Evolutionary conservation across 2,888 invertebrate genomes (phyloP).

Genomic region (Tupiocoris notatus): DNA sequence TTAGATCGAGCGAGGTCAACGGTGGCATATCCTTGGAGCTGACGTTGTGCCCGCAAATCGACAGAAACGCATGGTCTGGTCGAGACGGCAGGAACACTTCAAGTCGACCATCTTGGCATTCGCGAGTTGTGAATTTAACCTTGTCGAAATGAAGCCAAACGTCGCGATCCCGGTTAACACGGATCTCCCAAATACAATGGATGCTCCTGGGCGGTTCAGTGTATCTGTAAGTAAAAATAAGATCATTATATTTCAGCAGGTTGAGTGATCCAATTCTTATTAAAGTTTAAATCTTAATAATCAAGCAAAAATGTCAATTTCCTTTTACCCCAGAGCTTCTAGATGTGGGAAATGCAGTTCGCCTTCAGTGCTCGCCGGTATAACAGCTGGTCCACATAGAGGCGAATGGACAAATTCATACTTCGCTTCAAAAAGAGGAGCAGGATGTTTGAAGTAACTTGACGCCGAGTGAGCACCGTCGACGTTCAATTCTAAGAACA

Average conservation of each 20-base stretch:
- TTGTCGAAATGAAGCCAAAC: constrained; percentile 85
- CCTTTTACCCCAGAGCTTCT: constrained; percentile 64
- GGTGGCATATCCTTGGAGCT: constrained; percentile 76
- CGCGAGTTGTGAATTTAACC: constrained; percentile 73
- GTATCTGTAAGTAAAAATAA: constrained; percentile 49
- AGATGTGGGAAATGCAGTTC: constrained; percentile 84
- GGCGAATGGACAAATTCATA: constrained; percentile 90
- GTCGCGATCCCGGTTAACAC: constrained; percentile 78
- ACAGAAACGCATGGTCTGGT: constrained; percentile 68
- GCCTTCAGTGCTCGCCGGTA: constrained; percentile 77
- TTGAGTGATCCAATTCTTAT: neutral
- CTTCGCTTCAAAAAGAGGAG: constrained; percentile 78
- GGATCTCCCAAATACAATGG: constrained; percentile 77
- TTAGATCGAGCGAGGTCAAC: constrained; percentile 54
- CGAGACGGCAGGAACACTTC: constrained; percentile 66
- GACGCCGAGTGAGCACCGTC: constrained; percentile 82
- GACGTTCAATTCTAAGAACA: constrained; percentile 77
- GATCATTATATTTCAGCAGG: neutral
- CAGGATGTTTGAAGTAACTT: constrained; percentile 82
- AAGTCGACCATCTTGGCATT: constrained; percentile 82
- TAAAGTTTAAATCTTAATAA: neutral
- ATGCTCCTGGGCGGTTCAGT: constrained; percentile 55
- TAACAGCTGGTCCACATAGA: constrained; percentile 77
- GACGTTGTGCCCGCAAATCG: constrained; percentile 83
- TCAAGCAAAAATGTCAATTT: no score